Evolutionary conservation across 2,113 vertebrate species (phyloP).

Genomic region (Melanotaenia duboulayi): DNA sequence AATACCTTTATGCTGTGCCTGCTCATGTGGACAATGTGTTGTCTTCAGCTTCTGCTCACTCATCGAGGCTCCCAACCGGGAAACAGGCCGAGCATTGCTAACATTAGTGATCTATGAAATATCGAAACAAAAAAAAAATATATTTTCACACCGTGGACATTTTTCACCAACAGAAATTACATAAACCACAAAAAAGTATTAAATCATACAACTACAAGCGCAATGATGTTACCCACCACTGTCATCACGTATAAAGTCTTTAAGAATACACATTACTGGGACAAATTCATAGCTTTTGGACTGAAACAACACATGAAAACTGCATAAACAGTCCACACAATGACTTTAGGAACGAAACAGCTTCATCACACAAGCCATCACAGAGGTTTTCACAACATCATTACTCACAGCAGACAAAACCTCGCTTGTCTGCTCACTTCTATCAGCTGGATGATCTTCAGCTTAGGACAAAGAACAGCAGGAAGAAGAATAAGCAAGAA

Average conservation of each 20-base stretch:
- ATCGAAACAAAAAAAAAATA: not conserved
- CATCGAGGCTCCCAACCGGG: not conserved
- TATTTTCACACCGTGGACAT: not conserved
- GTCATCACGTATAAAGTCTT: not conserved
- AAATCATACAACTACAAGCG: constrained; percentile 5
- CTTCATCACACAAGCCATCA: constrained; percentile 8
- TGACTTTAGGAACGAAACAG: constrained; percentile 5
- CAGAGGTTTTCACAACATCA: not conserved
- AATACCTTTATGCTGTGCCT: constrained; percentile 14
- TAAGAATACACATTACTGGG: not conserved
- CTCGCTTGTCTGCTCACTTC: constrained; percentile 41
- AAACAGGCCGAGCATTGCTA: not conserved
- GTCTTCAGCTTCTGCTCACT: constrained; percentile 19
- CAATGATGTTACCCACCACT: constrained; percentile 1
- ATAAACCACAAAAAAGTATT: not conserved
- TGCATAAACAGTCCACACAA: not conserved
- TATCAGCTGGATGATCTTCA: constrained; percentile 59
- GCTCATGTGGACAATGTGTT: constrained; percentile 14
- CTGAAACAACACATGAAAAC: not conserved
- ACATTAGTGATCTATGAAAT: constrained; percentile 44
- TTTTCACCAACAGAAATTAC: constrained; percentile 2
- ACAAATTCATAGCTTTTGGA: constrained; percentile 3
- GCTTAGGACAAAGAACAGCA: constrained; percentile 54
- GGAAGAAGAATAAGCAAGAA: constrained; percentile 34
- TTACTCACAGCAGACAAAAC: constrained; percentile 79